Percentiles rank a stretch among this genome's conserved stretches.
These are phyloP conservation scores for Panulirus ornatus DNA, from an alignment of 1,140 invertebrate species.

Conservation along the genomic window DNA sequence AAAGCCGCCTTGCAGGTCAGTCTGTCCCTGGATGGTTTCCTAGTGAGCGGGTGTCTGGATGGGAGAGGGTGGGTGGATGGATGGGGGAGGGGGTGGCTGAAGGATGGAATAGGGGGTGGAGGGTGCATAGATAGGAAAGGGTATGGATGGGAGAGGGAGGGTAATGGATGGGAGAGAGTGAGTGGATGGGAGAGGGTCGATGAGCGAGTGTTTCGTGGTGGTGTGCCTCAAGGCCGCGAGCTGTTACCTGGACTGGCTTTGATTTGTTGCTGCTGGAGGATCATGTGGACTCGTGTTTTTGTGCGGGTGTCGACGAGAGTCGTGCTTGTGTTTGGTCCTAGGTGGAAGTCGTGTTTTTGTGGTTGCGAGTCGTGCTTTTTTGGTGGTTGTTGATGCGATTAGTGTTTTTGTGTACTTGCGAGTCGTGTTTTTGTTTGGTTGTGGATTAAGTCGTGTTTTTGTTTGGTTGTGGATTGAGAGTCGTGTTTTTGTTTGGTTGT, in stretches of 20 bases:
- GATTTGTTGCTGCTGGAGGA: background rate
- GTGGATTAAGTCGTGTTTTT: too few species aligned
- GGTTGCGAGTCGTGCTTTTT: too few species aligned
- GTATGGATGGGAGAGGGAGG: background rate
- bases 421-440: too few species aligned
- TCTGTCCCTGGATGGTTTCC: background rate
- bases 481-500: too few species aligned
- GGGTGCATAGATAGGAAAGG: background rate
- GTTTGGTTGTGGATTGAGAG: too few species aligned
- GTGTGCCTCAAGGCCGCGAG: background rate
- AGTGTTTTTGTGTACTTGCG: too few species aligned
- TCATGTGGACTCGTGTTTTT: too few species aligned
- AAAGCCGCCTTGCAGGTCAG: slow-evolving; percentile 29
- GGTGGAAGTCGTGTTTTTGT: too few species aligned
- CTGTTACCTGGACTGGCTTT: background rate
- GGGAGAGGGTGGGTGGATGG: background rate
- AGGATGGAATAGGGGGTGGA: background rate
- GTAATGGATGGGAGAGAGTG: background rate
- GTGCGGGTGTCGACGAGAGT: too few species aligned
- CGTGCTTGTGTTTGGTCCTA: too few species aligned
- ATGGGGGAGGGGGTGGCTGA: background rate
- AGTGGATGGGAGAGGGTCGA: background rate
- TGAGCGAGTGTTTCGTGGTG: background rate
- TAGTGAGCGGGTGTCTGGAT: background rate
- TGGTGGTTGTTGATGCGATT: too few species aligned